Base-by-base conservation (phyloP, 2,888 invertebrate genomes). In the Pocota personata region DNA sequence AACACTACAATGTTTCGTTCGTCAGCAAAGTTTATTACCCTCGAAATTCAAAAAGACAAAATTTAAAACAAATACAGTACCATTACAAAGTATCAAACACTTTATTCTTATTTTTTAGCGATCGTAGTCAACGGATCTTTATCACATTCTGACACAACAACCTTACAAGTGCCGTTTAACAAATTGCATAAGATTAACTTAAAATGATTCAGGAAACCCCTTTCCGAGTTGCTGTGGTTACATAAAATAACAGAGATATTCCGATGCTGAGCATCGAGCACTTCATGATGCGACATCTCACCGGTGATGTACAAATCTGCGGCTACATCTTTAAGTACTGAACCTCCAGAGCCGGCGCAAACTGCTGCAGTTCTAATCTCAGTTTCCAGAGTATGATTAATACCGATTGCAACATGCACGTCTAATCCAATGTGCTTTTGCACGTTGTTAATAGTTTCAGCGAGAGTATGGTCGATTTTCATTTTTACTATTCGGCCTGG, bases 231-330 rank as follows among this genome's bases (percentile, higher is more conserved):
- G 43, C 97, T 97, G 92, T 99, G 98, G 92, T 98, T 98, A 87
- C 97, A 97, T 16, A 98, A 93, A 89, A 98, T 96, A 0, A 98
- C 98, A 75, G 95, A 95, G 14, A 94, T 94, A 30, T 96, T 96
- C 71, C 94, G 95, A 89, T 97, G 97, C 24, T 95, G 94, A 0
- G 97, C 97, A 90, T 98, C 97, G 37, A 99, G 93, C 0, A 98
- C 93, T 88, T 98, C 98, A 90, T 99, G 99, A 92, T 99, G 99
- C 0, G 97, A 94, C 98, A 99, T 98, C 94, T 99, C 99, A 7
- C 95, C 97, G 14, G 98, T 98, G 37, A 99, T 91, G 89, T 96
- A 97, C 12, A 99, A 93, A 93, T 98, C 97, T 2, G 96, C 97
- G 16, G 91, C 78, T 0, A 95, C 93, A 12, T 94, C 95, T 87